Evolutionary conservation across 2,113 vertebrate genomes (phyloP).

Genomic region (Calcarius ornatus): DNA sequence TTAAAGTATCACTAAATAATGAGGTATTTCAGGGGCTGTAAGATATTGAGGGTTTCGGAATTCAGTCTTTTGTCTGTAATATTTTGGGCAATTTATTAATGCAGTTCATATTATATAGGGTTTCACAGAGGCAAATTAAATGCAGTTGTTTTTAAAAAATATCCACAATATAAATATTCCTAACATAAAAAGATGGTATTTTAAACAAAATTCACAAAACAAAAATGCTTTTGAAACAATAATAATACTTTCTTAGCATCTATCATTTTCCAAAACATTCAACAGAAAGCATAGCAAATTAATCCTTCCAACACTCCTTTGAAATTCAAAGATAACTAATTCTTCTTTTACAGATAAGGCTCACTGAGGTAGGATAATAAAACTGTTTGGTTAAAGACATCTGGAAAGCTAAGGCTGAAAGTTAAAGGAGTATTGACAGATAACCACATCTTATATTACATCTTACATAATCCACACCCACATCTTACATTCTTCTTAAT

Average conservation of each 20-base stretch:
- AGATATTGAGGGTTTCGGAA: neutral
- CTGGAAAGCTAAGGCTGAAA: neutral
- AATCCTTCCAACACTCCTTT: neutral
- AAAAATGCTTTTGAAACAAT: neutral
- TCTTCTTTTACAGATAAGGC: neutral
- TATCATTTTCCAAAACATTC: neutral
- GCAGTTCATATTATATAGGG: neutral
- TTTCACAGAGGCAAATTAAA: neutral
- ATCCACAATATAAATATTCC: neutral
- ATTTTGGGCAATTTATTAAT: neutral
- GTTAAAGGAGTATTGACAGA: neutral
- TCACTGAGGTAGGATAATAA: neutral
- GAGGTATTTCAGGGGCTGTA: neutral
- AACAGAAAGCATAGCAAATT: neutral
- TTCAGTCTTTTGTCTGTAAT: neutral
- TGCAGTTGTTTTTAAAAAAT: neutral
- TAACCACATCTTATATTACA: neutral
- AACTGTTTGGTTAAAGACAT: neutral
- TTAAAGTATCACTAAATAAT: neutral
- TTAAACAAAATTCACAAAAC: neutral
- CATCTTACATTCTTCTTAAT: neutral
- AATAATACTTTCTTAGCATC: neutral
- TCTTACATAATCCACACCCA: neutral
- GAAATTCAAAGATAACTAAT: neutral
- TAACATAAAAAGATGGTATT: neutral